Percentiles rank a stretch among this genome's conserved stretches.
These are phyloP conservation scores for Apis dorsata DNA, from an alignment of 1,140 invertebrate genomes.

Conservation along the genomic window DNA sequence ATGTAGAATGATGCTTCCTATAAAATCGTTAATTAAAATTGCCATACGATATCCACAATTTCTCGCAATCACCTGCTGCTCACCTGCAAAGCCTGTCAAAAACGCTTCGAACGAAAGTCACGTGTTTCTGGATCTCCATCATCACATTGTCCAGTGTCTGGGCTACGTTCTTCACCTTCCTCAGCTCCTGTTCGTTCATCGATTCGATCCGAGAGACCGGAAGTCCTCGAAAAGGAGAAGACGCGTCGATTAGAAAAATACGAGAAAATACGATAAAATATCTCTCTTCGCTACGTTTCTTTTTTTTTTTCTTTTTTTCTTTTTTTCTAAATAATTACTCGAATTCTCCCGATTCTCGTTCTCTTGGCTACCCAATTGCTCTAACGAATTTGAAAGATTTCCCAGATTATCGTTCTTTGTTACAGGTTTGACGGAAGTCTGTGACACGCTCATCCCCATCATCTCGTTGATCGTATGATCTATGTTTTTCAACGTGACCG, in stretches of 20 bases:
- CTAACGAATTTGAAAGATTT: constrained; percentile 1
- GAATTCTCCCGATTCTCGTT: not conserved
- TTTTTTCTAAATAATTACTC: not conserved
- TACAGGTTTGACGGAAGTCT: not conserved
- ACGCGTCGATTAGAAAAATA: not conserved
- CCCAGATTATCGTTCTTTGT: not conserved
- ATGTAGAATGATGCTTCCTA: constrained; percentile 48
- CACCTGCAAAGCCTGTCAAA: constrained; percentile 62
- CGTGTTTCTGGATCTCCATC: constrained; percentile 37
- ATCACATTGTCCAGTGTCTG: constrained; percentile 37
- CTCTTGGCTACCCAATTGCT: not conserved
- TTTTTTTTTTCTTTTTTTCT: not conserved
- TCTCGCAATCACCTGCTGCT: not conserved
- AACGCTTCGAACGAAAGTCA: constrained; percentile 44
- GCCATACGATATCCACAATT: not conserved
- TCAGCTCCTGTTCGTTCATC: not conserved
- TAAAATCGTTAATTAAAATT: not conserved
- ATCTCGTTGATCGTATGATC: constrained; percentile 13
- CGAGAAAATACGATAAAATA: too few species aligned
- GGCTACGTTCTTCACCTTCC: not conserved
- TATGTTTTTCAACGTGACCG: not conserved
- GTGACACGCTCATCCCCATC: not conserved
- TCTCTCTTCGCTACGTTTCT: not conserved
- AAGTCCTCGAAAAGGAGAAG: not conserved
- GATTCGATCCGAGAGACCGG: not conserved